These are phyloP conservation scores for Dinothrombium tinctorium DNA, from an alignment of 1,140 invertebrate species.

Conservation along the genomic window DNA sequence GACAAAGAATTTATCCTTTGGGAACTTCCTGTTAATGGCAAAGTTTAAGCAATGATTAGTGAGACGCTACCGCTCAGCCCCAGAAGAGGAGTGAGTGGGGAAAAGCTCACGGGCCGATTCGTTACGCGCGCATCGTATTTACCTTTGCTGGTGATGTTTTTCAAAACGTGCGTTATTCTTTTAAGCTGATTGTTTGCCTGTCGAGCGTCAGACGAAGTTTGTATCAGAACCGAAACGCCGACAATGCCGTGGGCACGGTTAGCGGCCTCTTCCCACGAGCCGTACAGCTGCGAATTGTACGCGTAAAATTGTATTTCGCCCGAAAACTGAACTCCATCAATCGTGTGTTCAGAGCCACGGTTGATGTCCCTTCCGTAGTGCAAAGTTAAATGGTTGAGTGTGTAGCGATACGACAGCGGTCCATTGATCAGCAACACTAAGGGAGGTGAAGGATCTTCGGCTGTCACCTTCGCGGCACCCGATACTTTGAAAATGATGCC, in stretches of 20 bases:
- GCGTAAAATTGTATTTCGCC: constrained; percentile 86
- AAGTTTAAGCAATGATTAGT: neutral
- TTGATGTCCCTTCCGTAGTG: constrained; percentile 50
- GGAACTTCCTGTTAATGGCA: neutral
- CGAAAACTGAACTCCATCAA: constrained; percentile 75
- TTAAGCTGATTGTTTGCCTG: constrained; percentile 7
- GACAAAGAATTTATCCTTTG: constrained; percentile 47
- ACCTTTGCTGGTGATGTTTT: constrained; percentile 11
- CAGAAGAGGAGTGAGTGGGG: neutral
- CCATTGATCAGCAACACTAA: constrained; percentile 24
- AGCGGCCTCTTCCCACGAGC: constrained; percentile 74
- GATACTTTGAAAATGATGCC: constrained; percentile 61
- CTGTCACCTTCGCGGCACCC: too few relatives aligned
- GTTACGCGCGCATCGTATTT: neutral
- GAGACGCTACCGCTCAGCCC: neutral
- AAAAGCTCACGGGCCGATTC: neutral
- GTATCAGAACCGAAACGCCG: constrained; percentile 54
- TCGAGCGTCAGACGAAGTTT: neutral
- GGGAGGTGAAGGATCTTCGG: neutral
- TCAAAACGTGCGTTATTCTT: constrained; percentile 5
- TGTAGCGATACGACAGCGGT: constrained; percentile 79
- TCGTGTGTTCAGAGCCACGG: constrained; percentile 66
- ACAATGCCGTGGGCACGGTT: constrained; percentile 66
- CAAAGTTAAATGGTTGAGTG: constrained; percentile 78
- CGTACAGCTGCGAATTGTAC: constrained; percentile 87